phyloP scores from a whole-genome alignment of 2,113 vertebrate genomes.

The human region DNA sequence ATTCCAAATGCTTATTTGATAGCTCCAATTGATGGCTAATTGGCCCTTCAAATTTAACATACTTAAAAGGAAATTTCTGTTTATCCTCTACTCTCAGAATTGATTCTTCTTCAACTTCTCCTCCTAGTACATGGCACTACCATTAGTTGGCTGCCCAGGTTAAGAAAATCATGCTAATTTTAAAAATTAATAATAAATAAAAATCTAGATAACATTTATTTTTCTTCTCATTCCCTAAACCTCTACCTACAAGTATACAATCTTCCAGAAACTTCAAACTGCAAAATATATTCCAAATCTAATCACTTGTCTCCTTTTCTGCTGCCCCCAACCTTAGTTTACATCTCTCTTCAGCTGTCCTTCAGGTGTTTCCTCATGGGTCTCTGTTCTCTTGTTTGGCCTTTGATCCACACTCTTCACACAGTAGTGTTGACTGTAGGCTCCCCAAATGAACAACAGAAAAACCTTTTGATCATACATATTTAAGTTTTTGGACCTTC shows the following conservation, averaged over 20 bases:
- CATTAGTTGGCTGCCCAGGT: not conserved
- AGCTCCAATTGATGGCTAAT: conserved; percentile 50
- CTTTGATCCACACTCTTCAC: not conserved
- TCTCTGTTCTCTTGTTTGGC: not conserved
- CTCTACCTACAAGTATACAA: not conserved
- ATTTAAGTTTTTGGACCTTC: not conserved
- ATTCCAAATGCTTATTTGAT: conserved; percentile 52
- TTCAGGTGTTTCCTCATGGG: not conserved
- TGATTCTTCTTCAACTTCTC: not conserved
- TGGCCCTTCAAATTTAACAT: conserved; percentile 35
- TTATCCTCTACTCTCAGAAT: conserved; percentile 18
- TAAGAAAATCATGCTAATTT: not conserved
- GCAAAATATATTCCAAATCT: not conserved
- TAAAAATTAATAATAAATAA: not conserved
- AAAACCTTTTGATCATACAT: not conserved
- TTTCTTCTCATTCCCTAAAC: not conserved
- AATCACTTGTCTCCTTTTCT: not conserved
- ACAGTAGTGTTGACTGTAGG: not conserved
- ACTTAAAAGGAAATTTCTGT: not conserved
- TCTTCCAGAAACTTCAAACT: not conserved
- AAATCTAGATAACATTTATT: not conserved
- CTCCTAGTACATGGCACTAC: not conserved
- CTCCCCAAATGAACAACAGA: not conserved
- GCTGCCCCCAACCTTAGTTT: not conserved
- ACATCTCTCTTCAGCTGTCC: not conserved